Evolutionary conservation across 1,140 invertebrate species (phyloP).

Genomic region (Conus ventricosus): DNA sequence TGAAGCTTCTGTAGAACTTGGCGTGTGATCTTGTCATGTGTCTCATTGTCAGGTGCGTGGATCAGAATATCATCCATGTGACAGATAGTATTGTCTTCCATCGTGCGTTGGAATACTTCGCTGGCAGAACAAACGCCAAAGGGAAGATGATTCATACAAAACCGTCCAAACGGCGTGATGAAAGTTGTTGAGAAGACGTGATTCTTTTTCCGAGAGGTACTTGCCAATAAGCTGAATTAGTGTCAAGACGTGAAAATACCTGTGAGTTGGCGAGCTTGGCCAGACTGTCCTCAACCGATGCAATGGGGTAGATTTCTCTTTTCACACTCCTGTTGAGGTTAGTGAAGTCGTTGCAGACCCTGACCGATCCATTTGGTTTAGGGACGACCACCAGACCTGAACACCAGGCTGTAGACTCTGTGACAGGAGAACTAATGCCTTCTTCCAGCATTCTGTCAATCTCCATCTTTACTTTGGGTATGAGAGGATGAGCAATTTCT

Average conservation of each 20-base stretch:
- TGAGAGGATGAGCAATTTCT: not conserved
- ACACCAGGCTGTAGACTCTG: not conserved
- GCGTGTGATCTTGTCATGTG: too few relatives aligned
- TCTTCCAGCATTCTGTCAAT: conserved; percentile 8
- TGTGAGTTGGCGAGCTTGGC: conserved; percentile 63
- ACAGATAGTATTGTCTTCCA: conserved; percentile 31
- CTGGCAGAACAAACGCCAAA: conserved; percentile 68
- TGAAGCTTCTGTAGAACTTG: too few relatives aligned
- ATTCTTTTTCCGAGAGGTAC: conserved; percentile 32
- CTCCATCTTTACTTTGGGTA: conserved; percentile 5
- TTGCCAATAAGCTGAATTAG: conserved; percentile 41
- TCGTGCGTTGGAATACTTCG: conserved; percentile 45
- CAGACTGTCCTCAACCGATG: not conserved
- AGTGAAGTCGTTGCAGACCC: too few relatives aligned
- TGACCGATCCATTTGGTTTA: too few relatives aligned
- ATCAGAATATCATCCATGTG: conserved; percentile 34
- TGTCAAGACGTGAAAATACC: conserved; percentile 44
- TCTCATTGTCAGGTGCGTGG: too few relatives aligned
- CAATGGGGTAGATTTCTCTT: not conserved
- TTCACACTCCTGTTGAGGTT: not conserved
- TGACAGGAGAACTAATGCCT: conserved; percentile 13
- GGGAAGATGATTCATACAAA: conserved; percentile 68
- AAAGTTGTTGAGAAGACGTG: conserved; percentile 46
- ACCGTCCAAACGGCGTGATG: conserved; percentile 71
- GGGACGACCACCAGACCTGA: too few relatives aligned